Evolutionary conservation across 1,140 invertebrate species (phyloP).

Genomic region (Maniola jurtina): DNA sequence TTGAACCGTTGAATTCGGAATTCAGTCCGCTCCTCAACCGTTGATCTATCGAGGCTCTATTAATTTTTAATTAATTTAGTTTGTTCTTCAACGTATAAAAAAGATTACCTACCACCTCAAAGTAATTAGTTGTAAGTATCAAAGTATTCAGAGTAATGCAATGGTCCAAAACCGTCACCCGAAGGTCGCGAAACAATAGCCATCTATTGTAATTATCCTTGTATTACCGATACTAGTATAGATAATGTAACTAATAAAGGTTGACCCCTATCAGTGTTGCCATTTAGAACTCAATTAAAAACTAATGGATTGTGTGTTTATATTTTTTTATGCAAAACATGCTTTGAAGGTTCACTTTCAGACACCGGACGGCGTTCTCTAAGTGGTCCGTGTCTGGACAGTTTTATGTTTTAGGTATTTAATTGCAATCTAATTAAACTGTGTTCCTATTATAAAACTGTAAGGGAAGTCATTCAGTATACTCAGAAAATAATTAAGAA

Average conservation of each 20-base stretch:
- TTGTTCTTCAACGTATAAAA: no score
- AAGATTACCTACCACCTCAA: not conserved
- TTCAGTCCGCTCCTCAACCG: no score
- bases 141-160: slow-evolving; percentile 38
- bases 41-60: no score
- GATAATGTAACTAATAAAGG: slow-evolving; percentile 16
- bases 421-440: not conserved
- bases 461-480: not conserved
- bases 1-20: no score
- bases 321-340: not conserved
- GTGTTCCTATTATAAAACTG: not conserved
- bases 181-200: slow-evolving; percentile 72
- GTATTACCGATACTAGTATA: slow-evolving; percentile 52
- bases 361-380: not conserved
- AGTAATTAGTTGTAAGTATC: not conserved
- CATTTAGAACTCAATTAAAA: slow-evolving; percentile 18
- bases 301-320: slow-evolving; percentile 9
- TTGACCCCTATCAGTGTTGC: slow-evolving; percentile 16
- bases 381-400: not conserved
- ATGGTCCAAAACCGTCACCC: slow-evolving; percentile 65
- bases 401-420: slow-evolving; percentile 1
- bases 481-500: not conserved
- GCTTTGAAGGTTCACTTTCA: slow-evolving; percentile 2
- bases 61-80: no score
- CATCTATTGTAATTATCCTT: slow-evolving; percentile 76